Base-by-base conservation (phyloP, 2,888 invertebrate genomes). In the Yponomeuta plumbellus region DNA sequence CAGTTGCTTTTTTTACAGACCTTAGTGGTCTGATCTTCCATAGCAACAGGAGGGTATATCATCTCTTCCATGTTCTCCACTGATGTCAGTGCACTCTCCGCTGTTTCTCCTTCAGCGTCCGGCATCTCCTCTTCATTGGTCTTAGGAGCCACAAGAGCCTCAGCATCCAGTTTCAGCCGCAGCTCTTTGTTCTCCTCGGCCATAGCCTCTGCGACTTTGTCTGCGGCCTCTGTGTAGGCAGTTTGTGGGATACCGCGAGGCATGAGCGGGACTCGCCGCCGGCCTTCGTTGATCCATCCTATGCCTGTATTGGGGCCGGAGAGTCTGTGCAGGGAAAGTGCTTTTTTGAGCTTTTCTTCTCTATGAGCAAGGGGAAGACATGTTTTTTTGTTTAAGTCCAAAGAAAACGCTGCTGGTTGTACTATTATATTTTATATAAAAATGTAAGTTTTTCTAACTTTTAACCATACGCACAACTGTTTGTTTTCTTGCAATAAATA, bases 261-360 rank as follows among this genome's bases (percentile, higher is more conserved):
- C 86, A 98, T 90, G 63, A 97, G 88, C 2, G 98, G 97, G 74
- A 97, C 94, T 69, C 94, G 88, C 74, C 98, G 92, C 56, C 97
- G 93, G 17, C 98, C 98, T 86, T 98, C 98, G 73, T 96, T 93
- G 71, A 95, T 94, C 98, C 98, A 98, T 86, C 96, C 96, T 74
- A 93, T 90, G 68, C 92, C 92, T 68, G 94, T 94, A 79, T 94
- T 93, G 65, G 94, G 94, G 62, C 95, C 95, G 74, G 93, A 92
- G 76, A 94, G 88, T 78, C 94, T 94, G 79, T 67, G 73, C 73
- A 68, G 65, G 68, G 17, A 66, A 66, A 64, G 34, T 34, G 65
- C 56, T 13, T 1, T 2, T 58, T n/a, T n/a, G n/a, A n/a, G n/a
- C n/a, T n/a, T n/a, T n/a, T n/a, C n/a, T n/a, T n/a, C n/a, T n/a